A percentile compares a stretch with the other conserved stretches of the same genome.
Evolutionary conservation across 2,888 invertebrate genomes (phyloP).

Genomic region (Mythimna ferrago): DNA sequence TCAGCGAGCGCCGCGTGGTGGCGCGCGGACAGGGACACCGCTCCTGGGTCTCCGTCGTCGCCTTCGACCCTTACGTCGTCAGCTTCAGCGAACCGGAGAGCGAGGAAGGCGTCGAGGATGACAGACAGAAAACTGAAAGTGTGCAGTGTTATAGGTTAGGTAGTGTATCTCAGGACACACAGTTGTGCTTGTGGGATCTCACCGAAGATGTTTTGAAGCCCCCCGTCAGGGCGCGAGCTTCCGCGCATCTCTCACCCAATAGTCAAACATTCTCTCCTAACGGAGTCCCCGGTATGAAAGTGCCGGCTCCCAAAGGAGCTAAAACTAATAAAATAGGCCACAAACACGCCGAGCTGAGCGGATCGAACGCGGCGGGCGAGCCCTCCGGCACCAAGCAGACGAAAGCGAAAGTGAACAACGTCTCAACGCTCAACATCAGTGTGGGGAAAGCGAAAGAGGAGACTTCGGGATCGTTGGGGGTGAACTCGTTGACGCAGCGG

Average conservation of each 20-base stretch:
- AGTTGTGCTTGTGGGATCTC: slow-evolving; percentile 99
- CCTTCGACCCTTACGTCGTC: slow-evolving; percentile 97
- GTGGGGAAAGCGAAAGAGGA: slow-evolving; percentile 86
- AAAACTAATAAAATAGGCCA: slow-evolving; percentile 83
- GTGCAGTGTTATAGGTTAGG: slow-evolving; percentile 95
- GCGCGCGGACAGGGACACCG: slow-evolving; percentile 99
- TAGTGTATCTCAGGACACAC: slow-evolving; percentile 99
- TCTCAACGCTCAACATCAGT: slow-evolving; percentile 83
- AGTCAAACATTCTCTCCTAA: slow-evolving; percentile 74
- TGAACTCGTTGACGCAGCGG: slow-evolving; percentile 93
- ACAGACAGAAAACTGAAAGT: slow-evolving; percentile 76
- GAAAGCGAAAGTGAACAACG: slow-evolving; percentile 79
- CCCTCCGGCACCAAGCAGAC: slow-evolving; percentile 77
- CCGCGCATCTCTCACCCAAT: slow-evolving; percentile 80
- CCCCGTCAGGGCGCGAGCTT: slow-evolving; percentile 90
- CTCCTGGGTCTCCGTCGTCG: slow-evolving; percentile 99
- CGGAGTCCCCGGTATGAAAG: slow-evolving; percentile 76
- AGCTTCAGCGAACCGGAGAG: slow-evolving; percentile 92
- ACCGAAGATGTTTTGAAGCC: slow-evolving; percentile 98
- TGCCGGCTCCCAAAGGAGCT: slow-evolving; percentile 72
- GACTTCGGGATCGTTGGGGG: slow-evolving; percentile 85
- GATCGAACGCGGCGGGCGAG: slow-evolving; percentile 76
- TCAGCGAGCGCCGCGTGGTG: slow-evolving; percentile 97
- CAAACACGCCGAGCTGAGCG: slow-evolving; percentile 80
- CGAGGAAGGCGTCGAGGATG: slow-evolving; percentile 90